Percentiles rank a stretch among this genome's conserved stretches.
phyloP scores from a whole-genome alignment of 2,797 vertebrate genomes.

The Galaxias olidus region DNA sequence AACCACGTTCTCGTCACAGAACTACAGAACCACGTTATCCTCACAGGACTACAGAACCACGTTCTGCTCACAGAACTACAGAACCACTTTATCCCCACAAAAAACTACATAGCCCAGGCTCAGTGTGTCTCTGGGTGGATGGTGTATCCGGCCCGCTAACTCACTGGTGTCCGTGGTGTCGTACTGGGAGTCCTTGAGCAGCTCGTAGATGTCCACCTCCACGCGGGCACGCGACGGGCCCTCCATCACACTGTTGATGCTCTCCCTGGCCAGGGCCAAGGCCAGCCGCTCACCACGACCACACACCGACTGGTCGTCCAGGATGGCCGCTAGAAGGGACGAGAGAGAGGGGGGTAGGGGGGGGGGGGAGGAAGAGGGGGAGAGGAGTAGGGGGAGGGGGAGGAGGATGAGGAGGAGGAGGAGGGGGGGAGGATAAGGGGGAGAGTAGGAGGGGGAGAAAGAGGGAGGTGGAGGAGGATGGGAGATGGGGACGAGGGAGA shows the following conservation, averaged over 20 bases:
- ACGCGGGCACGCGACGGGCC: constrained; percentile 83
- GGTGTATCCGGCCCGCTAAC: too few relatives aligned
- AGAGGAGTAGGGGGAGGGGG: too few relatives aligned
- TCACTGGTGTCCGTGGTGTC: constrained; percentile 95
- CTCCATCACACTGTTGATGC: constrained; percentile 90
- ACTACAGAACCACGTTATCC: too few relatives aligned
- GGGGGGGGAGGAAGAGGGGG: not conserved
- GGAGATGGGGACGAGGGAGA: not conserved
- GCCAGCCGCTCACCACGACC: constrained; percentile 90
- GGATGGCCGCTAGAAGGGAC: constrained; percentile 81
- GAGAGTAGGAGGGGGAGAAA: constrained; percentile 6
- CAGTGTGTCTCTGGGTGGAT: too few relatives aligned
- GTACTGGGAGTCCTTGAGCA: constrained; percentile 94
- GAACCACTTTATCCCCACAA: too few relatives aligned
- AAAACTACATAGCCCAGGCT: too few relatives aligned
- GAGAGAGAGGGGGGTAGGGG: not conserved
- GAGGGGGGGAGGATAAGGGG: not conserved
- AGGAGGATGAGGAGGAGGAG: not conserved
- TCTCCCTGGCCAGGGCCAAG: constrained; percentile 88
- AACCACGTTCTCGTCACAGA: too few relatives aligned
- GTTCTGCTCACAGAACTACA: too few relatives aligned
- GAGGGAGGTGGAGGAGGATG: constrained; percentile 17
- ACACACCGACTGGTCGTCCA: constrained; percentile 93
- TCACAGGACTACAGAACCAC: too few relatives aligned
- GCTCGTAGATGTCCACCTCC: constrained; percentile 93